Conservation (phyloP, 2,888 invertebrate species). For the Harpalus rubripes region DNA sequence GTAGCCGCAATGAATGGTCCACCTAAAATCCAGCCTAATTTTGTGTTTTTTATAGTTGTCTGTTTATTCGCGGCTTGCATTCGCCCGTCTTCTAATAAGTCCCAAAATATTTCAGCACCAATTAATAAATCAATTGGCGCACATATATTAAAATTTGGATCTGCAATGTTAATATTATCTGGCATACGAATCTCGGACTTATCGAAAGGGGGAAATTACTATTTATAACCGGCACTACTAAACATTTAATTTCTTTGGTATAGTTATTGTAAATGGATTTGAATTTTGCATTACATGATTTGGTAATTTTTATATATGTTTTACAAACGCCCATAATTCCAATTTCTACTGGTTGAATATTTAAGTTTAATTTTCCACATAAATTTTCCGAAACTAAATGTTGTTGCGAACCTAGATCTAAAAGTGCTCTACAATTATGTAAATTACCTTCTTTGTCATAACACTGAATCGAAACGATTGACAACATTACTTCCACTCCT, state of each 20-base stretch:
- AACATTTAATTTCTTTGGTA: conserved; percentile 1
- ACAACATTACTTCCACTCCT: not conserved
- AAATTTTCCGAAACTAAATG: conserved; percentile 2
- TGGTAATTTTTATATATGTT: not conserved
- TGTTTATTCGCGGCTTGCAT: conserved; percentile 8
- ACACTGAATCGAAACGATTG: not conserved
- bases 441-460: not conserved
- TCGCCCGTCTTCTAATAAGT: conserved; percentile 34
- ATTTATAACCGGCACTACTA: conserved; percentile 10
- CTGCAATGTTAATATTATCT: not conserved
- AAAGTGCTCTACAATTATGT: not conserved
- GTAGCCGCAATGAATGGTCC: conserved; percentile 7
- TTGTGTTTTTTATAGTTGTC: not conserved
- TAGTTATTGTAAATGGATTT: conserved; percentile 9
- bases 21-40: conserved; percentile 14
- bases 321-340: conserved; percentile 6
- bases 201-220: conserved; percentile 1
- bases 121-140: conserved; percentile 29
- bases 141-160: conserved; percentile 13
- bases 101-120: conserved; percentile 31
- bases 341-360: conserved; percentile 1
- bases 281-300: conserved; percentile 7
- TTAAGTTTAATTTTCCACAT: conserved; percentile 14
- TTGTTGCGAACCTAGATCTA: conserved; percentile 10
- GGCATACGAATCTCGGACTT: conserved; percentile 2